Conservation (phyloP, 2,888 invertebrate species). For the Thyatira batis region DNA sequence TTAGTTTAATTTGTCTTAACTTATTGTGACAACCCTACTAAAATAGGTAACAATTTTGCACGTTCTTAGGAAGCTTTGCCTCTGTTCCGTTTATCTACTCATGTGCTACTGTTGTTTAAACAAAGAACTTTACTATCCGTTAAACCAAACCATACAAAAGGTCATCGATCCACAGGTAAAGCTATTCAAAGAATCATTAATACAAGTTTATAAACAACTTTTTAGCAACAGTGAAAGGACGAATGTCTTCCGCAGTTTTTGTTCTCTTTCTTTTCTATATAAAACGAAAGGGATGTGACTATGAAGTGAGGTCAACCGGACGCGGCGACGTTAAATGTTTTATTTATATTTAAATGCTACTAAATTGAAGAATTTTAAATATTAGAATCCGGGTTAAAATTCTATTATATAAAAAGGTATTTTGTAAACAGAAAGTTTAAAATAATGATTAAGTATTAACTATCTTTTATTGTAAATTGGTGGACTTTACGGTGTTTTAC, state of each 20-base stretch:
- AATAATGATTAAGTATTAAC: too few species aligned
- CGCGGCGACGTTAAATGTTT: not conserved
- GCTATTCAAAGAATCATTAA: not conserved
- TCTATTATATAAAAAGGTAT: too few species aligned
- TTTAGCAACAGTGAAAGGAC: not conserved
- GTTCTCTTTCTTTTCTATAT: not conserved
- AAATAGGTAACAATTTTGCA: too few species aligned
- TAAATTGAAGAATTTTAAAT: not conserved
- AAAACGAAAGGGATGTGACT: not conserved
- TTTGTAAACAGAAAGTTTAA: too few species aligned
- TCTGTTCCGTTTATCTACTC: too few species aligned
- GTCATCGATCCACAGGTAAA: not conserved
- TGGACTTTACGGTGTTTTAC: too few species aligned
- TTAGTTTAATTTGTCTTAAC: too few species aligned
- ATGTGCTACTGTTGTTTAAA: too few species aligned
- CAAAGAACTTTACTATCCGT: not conserved
- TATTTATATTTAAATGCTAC: not conserved
- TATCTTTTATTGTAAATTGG: too few species aligned
- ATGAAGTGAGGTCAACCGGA: not conserved
- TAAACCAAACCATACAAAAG: not conserved
- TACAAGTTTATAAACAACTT: conserved; percentile 2
- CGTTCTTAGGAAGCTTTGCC: too few species aligned
- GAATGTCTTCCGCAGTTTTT: conserved; percentile 5
- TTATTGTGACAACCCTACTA: too few species aligned
- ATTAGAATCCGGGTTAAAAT: not conserved